phyloP scores from a whole-genome alignment of 1,140 invertebrate genomes.

The Bombus polaris region DNA sequence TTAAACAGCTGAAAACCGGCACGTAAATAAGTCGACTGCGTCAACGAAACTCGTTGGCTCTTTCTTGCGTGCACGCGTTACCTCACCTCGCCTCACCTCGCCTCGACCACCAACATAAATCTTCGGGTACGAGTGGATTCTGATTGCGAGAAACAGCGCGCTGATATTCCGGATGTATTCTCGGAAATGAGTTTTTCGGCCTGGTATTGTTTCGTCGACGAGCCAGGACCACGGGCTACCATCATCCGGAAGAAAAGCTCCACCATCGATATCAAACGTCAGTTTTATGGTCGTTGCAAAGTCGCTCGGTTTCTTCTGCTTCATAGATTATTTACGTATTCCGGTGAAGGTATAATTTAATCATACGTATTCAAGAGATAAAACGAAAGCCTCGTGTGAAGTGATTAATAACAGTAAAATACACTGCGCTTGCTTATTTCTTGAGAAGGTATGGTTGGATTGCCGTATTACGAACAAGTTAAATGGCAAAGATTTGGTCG shows the following conservation, averaged over 20 bases:
- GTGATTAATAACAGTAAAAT: not conserved
- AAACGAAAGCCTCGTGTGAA: not conserved
- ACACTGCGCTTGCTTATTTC: no score
- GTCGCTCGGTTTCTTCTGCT: not conserved
- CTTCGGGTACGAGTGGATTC: not conserved
- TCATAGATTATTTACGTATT: not conserved
- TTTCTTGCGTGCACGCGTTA: no score
- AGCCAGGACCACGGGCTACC: not conserved
- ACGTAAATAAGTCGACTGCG: constrained; percentile 23
- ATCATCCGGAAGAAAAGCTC: not conserved
- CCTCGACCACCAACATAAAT: not conserved
- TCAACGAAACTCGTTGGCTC: no score
- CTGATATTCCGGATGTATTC: not conserved
- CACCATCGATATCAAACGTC: not conserved
- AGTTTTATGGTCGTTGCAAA: not conserved
- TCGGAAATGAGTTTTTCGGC: constrained; percentile 13
- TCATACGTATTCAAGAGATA: not conserved
- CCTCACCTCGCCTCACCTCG: accelerated
- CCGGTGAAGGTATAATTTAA: not conserved
- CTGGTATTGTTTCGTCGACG: not conserved
- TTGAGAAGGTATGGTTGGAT: no score
- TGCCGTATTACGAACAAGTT: no score
- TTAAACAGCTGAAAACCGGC: constrained; percentile 72
- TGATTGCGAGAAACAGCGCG: not conserved
- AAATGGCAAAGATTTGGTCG: no score